phyloP scores from a whole-genome alignment of 2,113 vertebrate species.

The Heptranchias perlo region DNA sequence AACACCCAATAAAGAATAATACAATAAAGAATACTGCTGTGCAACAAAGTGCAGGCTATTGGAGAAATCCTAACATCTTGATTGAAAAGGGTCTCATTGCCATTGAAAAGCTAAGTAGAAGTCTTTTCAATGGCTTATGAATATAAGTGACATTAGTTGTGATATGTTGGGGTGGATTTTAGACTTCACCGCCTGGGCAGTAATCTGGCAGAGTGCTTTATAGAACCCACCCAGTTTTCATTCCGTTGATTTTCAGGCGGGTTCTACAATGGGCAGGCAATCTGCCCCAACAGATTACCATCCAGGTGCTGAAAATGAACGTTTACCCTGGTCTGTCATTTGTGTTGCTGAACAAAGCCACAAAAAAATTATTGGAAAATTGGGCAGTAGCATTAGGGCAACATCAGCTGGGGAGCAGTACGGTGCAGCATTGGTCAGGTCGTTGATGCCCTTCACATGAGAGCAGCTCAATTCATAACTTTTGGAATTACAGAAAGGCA shows the following conservation, averaged over 20 bases:
- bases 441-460: no score
- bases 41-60: background rate
- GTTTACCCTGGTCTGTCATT: background rate
- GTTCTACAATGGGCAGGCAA: background rate
- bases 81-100: background rate
- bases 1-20: slow-evolving; percentile 11
- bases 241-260: background rate
- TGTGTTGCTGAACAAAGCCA: background rate
- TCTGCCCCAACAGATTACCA: background rate
- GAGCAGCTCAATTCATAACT: no score
- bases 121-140: background rate
- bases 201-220: background rate
- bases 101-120: background rate
- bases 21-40: background rate
- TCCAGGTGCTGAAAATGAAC: background rate
- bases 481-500: no score
- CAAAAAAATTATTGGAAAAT: no score
- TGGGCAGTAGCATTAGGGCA: no score
- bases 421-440: no score
- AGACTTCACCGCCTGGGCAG: background rate
- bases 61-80: background rate
- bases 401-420: no score
- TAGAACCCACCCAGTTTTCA: background rate
- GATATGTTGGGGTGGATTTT: background rate
- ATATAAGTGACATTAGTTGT: background rate